phyloP scores from a whole-genome alignment of 1,140 invertebrate species.

The Pararge aegeria region DNA sequence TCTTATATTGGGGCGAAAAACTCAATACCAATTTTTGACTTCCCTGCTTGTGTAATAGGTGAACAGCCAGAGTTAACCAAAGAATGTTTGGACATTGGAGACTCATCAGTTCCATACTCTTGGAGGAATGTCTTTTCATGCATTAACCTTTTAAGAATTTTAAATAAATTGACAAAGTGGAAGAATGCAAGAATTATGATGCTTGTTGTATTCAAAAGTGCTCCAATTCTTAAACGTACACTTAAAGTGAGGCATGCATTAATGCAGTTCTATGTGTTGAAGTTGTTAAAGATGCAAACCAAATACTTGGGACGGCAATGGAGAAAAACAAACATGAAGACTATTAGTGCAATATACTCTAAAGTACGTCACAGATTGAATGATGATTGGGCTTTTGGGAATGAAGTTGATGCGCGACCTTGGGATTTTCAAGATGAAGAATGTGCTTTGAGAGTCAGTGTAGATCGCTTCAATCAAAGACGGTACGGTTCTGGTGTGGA shows the following conservation, averaged over 20 bases:
- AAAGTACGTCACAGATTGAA: conserved; percentile 97
- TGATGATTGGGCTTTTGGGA: conserved; percentile 99
- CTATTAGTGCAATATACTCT: conserved; percentile 99
- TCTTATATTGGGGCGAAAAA: conserved; percentile 98
- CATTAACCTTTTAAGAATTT: conserved; percentile 97
- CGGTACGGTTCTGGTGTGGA: conserved; percentile 84
- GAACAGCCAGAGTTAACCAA: conserved; percentile 96
- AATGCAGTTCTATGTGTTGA: conserved; percentile 99
- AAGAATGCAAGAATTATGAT: conserved; percentile 99
- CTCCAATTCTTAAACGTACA: conserved; percentile 97
- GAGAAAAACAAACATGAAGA: conserved; percentile 99
- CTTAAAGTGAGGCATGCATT: conserved; percentile 97
- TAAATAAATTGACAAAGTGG: conserved; percentile 99
- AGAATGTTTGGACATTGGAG: conserved; percentile 95
- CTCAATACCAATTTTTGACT: conserved; percentile 96
- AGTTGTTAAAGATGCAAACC: conserved; percentile 99
- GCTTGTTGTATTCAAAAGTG: conserved; percentile 99
- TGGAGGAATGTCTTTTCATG: conserved; percentile 99
- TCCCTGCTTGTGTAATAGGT: conserved; percentile 97
- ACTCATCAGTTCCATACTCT: conserved; percentile 90
- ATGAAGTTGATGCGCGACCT: conserved; percentile 97
- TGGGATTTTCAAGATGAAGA: conserved; percentile 99
- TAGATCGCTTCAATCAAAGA: conserved; percentile 97
- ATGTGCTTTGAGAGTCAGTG: conserved; percentile 94
- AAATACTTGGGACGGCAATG: conserved; percentile 99